Evolutionary conservation across 2,113 vertebrate genomes (phyloP).

Genomic region (Echinops telfairi): DNA sequence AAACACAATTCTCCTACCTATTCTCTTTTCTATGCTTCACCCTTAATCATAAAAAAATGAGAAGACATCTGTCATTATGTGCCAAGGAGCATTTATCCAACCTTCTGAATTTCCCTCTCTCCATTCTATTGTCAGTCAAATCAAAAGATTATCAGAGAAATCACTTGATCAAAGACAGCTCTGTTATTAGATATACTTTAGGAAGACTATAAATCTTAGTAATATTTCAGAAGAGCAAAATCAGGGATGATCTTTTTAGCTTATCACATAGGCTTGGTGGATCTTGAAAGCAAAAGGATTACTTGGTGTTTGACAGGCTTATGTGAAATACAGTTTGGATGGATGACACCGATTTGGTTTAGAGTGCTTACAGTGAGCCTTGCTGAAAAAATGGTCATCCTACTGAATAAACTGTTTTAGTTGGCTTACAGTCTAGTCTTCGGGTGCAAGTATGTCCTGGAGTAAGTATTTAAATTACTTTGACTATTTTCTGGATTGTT

Average conservation of each 20-base stretch:
- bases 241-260: neutral
- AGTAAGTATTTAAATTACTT: neutral
- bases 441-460: neutral
- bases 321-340: neutral
- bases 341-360: neutral
- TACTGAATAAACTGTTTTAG: neutral
- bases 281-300: neutral
- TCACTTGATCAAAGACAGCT: neutral
- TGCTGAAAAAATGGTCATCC: neutral
- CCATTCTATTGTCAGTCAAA: neutral
- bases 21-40: neutral
- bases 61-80: neutral
- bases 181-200: neutral
- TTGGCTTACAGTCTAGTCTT: neutral
- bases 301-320: neutral
- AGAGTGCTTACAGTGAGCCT: neutral
- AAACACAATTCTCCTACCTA: neutral
- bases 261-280: neutral
- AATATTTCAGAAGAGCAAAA: neutral
- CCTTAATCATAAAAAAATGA: neutral
- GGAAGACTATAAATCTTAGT: neutral
- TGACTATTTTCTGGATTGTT: neutral
- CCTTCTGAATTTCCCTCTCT: neutral
- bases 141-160: constrained; percentile 9
- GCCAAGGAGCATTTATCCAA: neutral